Evolutionary conservation across 2,888 invertebrate genomes (phyloP).

Genomic region (Protonemura montana): DNA sequence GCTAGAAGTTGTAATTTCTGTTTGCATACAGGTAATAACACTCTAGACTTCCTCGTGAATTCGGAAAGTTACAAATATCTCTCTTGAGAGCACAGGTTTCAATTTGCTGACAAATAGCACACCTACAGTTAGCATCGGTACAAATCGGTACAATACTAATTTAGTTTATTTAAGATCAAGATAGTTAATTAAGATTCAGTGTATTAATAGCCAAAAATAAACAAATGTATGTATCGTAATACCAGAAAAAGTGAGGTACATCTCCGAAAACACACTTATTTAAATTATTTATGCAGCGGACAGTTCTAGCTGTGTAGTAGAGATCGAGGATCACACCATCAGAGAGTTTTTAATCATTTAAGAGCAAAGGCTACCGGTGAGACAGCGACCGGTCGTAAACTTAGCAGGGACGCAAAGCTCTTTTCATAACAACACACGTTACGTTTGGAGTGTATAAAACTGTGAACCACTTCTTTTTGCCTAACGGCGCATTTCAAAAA

Average conservation of each 20-base stretch:
- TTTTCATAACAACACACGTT: constrained; percentile 34
- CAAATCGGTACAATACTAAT: too few relatives aligned
- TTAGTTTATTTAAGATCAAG: too few relatives aligned
- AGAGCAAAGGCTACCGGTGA: background rate
- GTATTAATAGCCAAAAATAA: too few relatives aligned
- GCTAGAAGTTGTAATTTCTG: too few relatives aligned
- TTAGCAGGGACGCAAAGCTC: background rate
- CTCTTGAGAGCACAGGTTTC: too few relatives aligned
- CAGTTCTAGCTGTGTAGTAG: background rate
- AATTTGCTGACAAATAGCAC: too few relatives aligned
- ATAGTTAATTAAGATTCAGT: too few relatives aligned
- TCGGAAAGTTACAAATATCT: too few relatives aligned
- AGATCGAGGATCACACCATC: background rate
- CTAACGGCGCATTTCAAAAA: background rate
- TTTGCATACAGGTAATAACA: too few relatives aligned
- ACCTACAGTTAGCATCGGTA: too few relatives aligned
- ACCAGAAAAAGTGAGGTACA: background rate
- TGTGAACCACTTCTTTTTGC: background rate
- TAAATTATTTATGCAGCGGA: background rate
- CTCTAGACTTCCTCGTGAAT: too few relatives aligned
- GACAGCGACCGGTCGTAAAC: background rate
- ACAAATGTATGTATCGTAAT: background rate
- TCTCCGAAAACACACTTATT: background rate
- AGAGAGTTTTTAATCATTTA: background rate
- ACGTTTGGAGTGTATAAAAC: constrained; percentile 2